Base-by-base conservation (phyloP, 1,140 invertebrate species). In the Cherax quadricarinatus region DNA sequence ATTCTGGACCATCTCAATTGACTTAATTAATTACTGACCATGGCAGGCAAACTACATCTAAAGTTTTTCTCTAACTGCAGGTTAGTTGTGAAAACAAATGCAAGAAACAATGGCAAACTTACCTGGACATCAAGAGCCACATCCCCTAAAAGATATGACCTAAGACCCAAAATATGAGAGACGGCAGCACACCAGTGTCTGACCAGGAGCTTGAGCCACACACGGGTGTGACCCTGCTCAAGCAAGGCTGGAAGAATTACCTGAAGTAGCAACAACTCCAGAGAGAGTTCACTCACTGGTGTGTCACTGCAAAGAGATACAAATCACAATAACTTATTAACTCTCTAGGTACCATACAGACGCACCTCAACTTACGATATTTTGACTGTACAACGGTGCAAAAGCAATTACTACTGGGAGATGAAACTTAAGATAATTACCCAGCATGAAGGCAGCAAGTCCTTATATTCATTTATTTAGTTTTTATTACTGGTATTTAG, bases 231-330 rank as follows among this genome's bases (percentile, higher is more conserved):
- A 0, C 98, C 98, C 95, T 99, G 99, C 94, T 99, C 99, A 70
- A 99, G 95, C 79, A 99, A 96, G 0, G 99, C 98, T 9, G 99
- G 99, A 75, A 99, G 95, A 51, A 99, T 98, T 30, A 99, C 98
- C 96, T 97, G 94, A 9, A 99, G 95, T 7, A 99, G 95, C 7
- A 99, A 95, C 51, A 99, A 95, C 95, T 99, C 99, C 92, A 99
- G 95, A 9, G 98, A 99, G 0, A 99, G 95, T 95, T 99, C 99
- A 95, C 96, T 96, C 3, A 96, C 95, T 51, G 96, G 97, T 5
- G 97, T 97, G 95, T 99, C 99, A 6, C 97, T 97, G 87, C 96
- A 0, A 75, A 18, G 21, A 21, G 10, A 70, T 70, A 18, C 14
- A 70, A 70, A 70, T 5, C 14, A 70, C 21, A 41, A 41, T 41